phyloP scores from a whole-genome alignment of 2,888 invertebrate genomes.

The Ochropacha duplaris region DNA sequence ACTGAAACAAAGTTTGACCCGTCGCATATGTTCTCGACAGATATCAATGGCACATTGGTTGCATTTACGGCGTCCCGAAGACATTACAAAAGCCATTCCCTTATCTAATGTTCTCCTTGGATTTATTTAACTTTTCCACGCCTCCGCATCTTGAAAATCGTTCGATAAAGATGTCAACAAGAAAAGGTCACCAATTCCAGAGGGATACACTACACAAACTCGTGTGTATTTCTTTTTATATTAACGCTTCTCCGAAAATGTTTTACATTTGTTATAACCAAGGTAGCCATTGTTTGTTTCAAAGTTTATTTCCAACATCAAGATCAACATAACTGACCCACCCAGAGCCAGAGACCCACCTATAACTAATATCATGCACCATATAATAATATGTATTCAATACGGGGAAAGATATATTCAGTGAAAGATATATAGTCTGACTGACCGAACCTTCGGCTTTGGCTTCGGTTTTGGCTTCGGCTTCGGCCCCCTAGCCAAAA shows the following conservation, averaged over 20 bases:
- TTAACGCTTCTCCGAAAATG: conserved; percentile 32
- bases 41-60: conserved; percentile 76
- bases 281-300: neutral
- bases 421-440: too few relatives aligned
- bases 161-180: conserved; percentile 78
- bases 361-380: too few relatives aligned
- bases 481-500: too few relatives aligned
- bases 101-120: conserved; percentile 79
- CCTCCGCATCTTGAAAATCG: conserved; percentile 75
- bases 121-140: conserved; percentile 82
- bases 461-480: too few relatives aligned
- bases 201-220: conserved; percentile 44
- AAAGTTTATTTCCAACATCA: too few relatives aligned
- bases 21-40: conserved; percentile 59
- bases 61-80: conserved; percentile 80
- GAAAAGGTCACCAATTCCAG: conserved; percentile 64
- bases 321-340: too few relatives aligned
- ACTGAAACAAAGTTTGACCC: conserved; percentile 53
- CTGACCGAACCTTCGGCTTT: too few relatives aligned
- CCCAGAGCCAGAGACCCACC: too few relatives aligned
- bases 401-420: too few relatives aligned
- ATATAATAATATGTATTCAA: too few relatives aligned
- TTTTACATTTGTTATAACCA: conserved; percentile 15
- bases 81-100: conserved; percentile 81
- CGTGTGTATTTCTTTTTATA: conserved; percentile 41